These are phyloP conservation scores for Leptinotarsa juncta DNA, from an alignment of 2,888 invertebrate genomes.

Conservation along the genomic window DNA sequence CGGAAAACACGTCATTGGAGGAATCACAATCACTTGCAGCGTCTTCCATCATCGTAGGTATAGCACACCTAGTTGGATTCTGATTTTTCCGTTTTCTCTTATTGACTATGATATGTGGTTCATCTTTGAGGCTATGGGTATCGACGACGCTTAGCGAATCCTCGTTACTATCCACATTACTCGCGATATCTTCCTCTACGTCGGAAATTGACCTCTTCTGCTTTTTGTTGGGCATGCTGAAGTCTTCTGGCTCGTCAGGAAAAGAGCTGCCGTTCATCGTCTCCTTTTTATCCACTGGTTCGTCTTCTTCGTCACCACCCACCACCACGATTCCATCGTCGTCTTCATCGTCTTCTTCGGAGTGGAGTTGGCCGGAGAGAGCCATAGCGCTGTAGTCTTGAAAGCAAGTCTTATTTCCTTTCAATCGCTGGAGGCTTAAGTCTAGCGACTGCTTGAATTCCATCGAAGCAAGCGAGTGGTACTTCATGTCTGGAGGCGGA, in stretches of 20 bases:
- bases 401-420: constrained; percentile 63
- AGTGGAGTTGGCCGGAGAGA: constrained; percentile 50
- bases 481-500: constrained; percentile 75
- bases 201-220: constrained; percentile 70
- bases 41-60: constrained; percentile 69
- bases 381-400: constrained; percentile 58
- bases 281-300: constrained; percentile 58
- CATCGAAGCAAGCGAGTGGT: constrained; percentile 71
- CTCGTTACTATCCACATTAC: constrained; percentile 76
- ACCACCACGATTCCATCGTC: constrained; percentile 84
- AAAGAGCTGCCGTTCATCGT: constrained; percentile 58
- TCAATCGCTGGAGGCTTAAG: constrained; percentile 67
- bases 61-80: constrained; percentile 86
- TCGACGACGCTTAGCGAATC: constrained; percentile 71
- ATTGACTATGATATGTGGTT: constrained; percentile 70
- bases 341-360: constrained; percentile 77
- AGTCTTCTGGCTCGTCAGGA: constrained; percentile 75
- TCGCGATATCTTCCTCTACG: constrained; percentile 69
- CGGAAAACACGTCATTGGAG: constrained; percentile 68
- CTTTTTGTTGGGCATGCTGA: constrained; percentile 76
- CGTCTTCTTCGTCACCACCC: constrained; percentile 70
- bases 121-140: constrained; percentile 70
- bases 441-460: constrained; percentile 77
- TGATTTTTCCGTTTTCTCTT: constrained; percentile 89
- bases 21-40: constrained; percentile 72